Percentiles rank a stretch among this genome's conserved stretches.
These are phyloP conservation scores for Anas flavirostris DNA, from an alignment of 2,797 vertebrate species.

Conservation along the genomic window DNA sequence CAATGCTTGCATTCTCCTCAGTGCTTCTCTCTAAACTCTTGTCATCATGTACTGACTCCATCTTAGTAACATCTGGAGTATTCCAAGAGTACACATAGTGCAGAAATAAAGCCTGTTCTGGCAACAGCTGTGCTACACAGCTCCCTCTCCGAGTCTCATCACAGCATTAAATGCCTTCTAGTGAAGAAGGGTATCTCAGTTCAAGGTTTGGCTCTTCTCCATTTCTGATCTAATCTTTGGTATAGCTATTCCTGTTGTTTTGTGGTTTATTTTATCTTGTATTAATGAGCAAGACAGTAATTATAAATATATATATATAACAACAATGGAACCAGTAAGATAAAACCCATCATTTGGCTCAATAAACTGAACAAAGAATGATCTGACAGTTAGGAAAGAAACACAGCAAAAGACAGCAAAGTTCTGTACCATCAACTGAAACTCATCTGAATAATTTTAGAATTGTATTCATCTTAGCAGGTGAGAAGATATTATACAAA, in stretches of 20 bases:
- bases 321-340: not conserved
- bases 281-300: not conserved
- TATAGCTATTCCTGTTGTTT: not conserved
- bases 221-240: not conserved
- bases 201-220: not conserved
- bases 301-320: not conserved
- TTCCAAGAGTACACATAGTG: not conserved
- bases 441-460: not conserved
- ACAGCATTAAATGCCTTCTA: not conserved
- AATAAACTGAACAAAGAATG: not conserved
- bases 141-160: not conserved
- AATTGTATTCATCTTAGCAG: not conserved
- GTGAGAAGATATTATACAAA: not conserved
- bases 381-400: not conserved
- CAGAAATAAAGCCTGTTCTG: not conserved
- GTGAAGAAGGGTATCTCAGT: not conserved
- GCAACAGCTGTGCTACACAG: not conserved
- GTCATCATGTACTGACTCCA: not conserved
- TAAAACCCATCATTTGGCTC: not conserved
- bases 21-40: not conserved
- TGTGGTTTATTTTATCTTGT: slow-evolving; percentile 1
- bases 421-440: not conserved
- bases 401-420: not conserved
- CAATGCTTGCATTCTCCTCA: not conserved
- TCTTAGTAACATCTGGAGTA: not conserved